These are phyloP conservation scores for Nasonia vitripennis DNA, from an alignment of 1,140 invertebrate species.

Conservation along the genomic window DNA sequence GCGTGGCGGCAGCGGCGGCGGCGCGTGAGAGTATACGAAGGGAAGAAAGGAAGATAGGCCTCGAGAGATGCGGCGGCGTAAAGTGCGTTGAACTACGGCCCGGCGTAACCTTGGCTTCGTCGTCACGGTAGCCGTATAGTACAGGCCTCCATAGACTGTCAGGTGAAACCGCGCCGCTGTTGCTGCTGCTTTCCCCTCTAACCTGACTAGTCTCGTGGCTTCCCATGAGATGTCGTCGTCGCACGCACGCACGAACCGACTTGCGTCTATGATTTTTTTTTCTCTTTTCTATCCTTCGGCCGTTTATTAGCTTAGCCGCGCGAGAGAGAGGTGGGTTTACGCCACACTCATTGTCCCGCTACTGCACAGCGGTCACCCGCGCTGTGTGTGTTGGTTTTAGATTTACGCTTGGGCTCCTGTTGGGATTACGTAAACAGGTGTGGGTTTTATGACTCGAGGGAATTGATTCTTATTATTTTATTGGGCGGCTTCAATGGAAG, in stretches of 20 bases:
- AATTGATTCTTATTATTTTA: background rate
- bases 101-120: slow-evolving; percentile 67
- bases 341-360: background rate
- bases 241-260: background rate
- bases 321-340: background rate
- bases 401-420: background rate
- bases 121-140: slow-evolving; percentile 70
- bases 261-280: background rate
- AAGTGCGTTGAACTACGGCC: slow-evolving; percentile 71
- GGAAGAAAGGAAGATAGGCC: background rate
- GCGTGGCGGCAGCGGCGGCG: background rate
- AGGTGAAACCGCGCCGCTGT: slow-evolving; percentile 64
- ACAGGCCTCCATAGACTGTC: slow-evolving; percentile 58
- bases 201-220: background rate
- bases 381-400: background rate
- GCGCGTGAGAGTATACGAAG: background rate
- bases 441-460: background rate
- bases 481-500: too few species aligned
- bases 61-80: background rate
- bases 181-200: background rate
- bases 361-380: too few species aligned
- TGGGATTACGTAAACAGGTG: background rate
- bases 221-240: slow-evolving; percentile 20
- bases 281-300: background rate
- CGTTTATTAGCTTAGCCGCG: background rate